phyloP scores from a whole-genome alignment of 2,888 invertebrate genomes.

The Endomychus coccineus region DNA sequence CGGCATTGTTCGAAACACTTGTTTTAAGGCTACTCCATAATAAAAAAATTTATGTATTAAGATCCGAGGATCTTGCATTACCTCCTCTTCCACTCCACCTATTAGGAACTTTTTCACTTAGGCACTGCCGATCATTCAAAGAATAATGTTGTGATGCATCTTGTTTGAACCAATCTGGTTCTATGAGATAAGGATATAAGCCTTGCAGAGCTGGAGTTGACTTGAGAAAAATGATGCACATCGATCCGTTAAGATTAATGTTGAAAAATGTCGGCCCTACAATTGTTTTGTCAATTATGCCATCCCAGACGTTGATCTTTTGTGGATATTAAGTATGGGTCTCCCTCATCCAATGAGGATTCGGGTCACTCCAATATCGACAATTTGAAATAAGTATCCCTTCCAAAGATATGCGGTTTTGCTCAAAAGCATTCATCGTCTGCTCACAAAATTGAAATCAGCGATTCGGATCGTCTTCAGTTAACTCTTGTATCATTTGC shows the following conservation, averaged over 20 bases:
- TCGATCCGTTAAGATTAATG: background rate
- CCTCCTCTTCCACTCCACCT: background rate
- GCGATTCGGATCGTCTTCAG: conserved; percentile 12
- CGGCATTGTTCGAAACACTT: background rate
- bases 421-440: conserved; percentile 11
- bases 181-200: too few relatives aligned
- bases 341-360: conserved; percentile 1
- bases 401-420: background rate
- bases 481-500: conserved; percentile 10
- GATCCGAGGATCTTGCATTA: background rate
- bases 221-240: background rate
- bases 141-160: background rate
- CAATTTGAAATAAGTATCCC: conserved; percentile 2
- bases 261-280: background rate
- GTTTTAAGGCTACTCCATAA: background rate
- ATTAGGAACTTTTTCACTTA: background rate
- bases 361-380: conserved; percentile 1
- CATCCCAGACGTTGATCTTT: background rate
- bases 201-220: background rate
- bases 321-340: conserved; percentile 1
- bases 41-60: background rate
- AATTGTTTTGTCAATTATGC: background rate
- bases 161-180: background rate
- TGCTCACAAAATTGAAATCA: conserved; percentile 14
- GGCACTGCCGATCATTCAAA: background rate